Evolutionary conservation across 1,140 invertebrate genomes (phyloP).

Genomic region (Monochamus saltuarius): DNA sequence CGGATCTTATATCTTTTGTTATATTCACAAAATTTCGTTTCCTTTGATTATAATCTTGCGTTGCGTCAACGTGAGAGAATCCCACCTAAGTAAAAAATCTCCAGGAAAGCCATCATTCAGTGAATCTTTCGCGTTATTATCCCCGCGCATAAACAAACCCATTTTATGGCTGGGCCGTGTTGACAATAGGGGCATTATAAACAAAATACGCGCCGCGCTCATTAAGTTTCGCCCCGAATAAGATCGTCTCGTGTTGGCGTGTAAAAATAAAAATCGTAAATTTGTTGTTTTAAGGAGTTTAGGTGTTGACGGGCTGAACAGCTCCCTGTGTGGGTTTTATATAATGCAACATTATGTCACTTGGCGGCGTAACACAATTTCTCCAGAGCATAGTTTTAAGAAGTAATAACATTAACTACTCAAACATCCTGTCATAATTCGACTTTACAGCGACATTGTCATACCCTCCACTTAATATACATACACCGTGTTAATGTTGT

Average conservation of each 20-base stretch:
- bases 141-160: too few relatives aligned
- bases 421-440: constrained; percentile 28
- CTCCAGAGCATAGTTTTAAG: constrained; percentile 17
- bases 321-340: not conserved
- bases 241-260: constrained; percentile 12
- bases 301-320: constrained; percentile 5
- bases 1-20: too few relatives aligned
- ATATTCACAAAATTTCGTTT: too few relatives aligned
- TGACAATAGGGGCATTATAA: not conserved
- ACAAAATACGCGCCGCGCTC: constrained; percentile 11
- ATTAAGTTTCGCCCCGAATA: constrained; percentile 9
- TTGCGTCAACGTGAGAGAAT: too few relatives aligned
- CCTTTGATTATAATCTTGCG: too few relatives aligned
- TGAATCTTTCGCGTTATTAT: too few relatives aligned
- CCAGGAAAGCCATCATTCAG: too few relatives aligned
- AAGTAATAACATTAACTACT: constrained; percentile 26
- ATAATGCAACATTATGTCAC: constrained; percentile 9
- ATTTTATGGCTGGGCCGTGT: too few relatives aligned
- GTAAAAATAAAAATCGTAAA: constrained; percentile 17
- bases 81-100: too few relatives aligned
- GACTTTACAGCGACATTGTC: constrained; percentile 27
- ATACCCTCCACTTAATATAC: constrained; percentile 23
- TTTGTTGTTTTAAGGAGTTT: constrained; percentile 11
- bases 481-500: constrained; percentile 15
- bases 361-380: constrained; percentile 22